A percentile compares a stretch with the other conserved stretches of the same genome.
Conservation (phyloP, 1,140 invertebrate genomes). For the Trichogramma pretiosum region DNA sequence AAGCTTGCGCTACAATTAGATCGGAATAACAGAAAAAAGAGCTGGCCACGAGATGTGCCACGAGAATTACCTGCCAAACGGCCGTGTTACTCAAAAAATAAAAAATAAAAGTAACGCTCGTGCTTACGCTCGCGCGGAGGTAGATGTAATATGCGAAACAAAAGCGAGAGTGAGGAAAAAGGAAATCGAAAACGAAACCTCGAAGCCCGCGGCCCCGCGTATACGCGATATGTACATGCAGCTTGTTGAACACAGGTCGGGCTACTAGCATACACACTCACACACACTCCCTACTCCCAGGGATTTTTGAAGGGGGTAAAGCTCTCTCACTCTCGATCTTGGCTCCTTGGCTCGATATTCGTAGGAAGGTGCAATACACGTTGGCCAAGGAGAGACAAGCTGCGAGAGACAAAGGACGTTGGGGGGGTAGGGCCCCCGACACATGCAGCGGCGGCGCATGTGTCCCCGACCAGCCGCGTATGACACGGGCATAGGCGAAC, state of each 20-base stretch:
- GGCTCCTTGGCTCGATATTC: background rate
- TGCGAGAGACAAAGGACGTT: constrained; percentile 41
- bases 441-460: constrained; percentile 9
- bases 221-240: too few species aligned
- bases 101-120: too few species aligned
- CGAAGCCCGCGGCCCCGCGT: background rate
- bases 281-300: constrained; percentile 36
- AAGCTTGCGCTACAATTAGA: too few species aligned
- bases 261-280: too few species aligned
- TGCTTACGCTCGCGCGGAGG: too few species aligned
- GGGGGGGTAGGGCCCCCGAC: constrained; percentile 28
- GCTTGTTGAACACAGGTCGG: too few species aligned
- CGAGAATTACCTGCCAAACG: too few species aligned
- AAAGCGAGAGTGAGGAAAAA: constrained; percentile 14
- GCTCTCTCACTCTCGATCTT: constrained; percentile 3
- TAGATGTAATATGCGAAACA: too few species aligned
- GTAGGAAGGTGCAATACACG: constrained; percentile 22
- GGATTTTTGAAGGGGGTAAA: constrained; percentile 34
- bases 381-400: constrained; percentile 23
- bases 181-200: constrained; percentile 14
- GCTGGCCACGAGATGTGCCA: too few species aligned
- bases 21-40: too few species aligned
- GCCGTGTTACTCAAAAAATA: too few species aligned
- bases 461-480: constrained; percentile 32
- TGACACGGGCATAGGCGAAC: constrained; percentile 21